Percentiles rank a stretch among this genome's conserved stretches.
Conservation (phyloP, 2,888 invertebrate genomes). For the Timandra comae region DNA sequence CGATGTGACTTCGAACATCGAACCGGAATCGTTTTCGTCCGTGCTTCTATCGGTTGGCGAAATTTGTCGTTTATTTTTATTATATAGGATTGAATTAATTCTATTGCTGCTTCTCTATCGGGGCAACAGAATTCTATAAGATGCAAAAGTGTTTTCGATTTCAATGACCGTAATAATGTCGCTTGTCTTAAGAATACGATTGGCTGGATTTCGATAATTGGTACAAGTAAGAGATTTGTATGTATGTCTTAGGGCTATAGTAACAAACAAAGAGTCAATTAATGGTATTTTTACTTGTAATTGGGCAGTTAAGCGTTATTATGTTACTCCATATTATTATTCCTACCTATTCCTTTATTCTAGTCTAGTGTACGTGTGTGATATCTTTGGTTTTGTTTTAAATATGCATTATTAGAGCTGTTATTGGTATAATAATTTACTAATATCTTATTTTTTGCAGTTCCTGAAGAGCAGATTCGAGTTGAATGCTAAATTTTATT, state of each 20-base stretch:
- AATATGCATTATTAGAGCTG: no score
- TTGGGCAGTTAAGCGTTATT: neutral
- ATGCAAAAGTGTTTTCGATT: constrained; percentile 16
- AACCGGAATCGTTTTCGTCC: constrained; percentile 17
- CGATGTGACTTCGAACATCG: constrained; percentile 4
- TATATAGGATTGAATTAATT: constrained; percentile 25
- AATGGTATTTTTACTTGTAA: constrained; percentile 3
- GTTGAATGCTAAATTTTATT: constrained; percentile 20
- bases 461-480: constrained; percentile 15
- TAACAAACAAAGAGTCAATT: no score
- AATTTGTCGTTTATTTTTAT: constrained; percentile 25
- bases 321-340: no score
- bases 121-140: constrained; percentile 7
- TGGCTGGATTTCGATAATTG: no score
- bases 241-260: no score
- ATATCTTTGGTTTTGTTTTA: no score
- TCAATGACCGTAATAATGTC: constrained; percentile 5
- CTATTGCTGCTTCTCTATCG: constrained; percentile 13
- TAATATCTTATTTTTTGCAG: no score
- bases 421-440: no score
- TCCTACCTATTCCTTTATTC: no score
- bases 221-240: no score
- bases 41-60: constrained; percentile 7
- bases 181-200: constrained; percentile 3
- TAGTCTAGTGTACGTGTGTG: no score